These are phyloP conservation scores for Nymphalis c-album DNA, from an alignment of 2,888 invertebrate genomes.

Conservation along the genomic window DNA sequence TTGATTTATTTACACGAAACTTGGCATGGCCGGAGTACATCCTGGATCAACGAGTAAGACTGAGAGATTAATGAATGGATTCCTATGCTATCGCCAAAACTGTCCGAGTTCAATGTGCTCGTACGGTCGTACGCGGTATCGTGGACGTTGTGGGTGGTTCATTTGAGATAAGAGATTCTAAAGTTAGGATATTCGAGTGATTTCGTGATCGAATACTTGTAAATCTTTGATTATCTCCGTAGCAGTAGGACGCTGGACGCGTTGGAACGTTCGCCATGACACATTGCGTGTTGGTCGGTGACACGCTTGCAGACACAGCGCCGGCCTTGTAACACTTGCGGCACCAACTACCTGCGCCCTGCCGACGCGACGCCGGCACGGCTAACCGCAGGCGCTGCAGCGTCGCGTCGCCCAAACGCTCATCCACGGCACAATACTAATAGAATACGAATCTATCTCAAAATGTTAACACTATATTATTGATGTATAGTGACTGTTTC, in stretches of 20 bases:
- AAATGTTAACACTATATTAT: too few species aligned
- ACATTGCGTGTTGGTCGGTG: conserved; percentile 3
- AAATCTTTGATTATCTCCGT: not conserved
- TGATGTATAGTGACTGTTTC: too few species aligned
- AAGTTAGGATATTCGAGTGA: not conserved
- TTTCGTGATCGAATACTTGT: not conserved
- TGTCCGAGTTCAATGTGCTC: too few species aligned
- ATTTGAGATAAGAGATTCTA: not conserved
- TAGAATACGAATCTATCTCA: too few species aligned
- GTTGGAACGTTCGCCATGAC: not conserved
- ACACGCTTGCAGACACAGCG: conserved; percentile 9
- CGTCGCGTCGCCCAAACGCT: not conserved
- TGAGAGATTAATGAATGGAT: too few species aligned
- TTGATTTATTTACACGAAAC: too few species aligned
- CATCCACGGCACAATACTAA: too few species aligned
- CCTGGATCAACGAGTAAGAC: too few species aligned
- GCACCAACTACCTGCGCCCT: not conserved
- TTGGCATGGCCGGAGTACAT: too few species aligned
- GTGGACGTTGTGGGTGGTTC: too few species aligned
- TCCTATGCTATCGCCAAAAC: too few species aligned
- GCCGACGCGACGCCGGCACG: not conserved
- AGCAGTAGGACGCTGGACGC: not conserved
- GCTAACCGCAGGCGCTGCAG: conserved; percentile 6
- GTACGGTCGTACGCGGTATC: too few species aligned
- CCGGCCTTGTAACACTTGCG: conserved; percentile 19